phyloP scores from a whole-genome alignment of 2,113 vertebrate species.

The Bucco capensis region DNA sequence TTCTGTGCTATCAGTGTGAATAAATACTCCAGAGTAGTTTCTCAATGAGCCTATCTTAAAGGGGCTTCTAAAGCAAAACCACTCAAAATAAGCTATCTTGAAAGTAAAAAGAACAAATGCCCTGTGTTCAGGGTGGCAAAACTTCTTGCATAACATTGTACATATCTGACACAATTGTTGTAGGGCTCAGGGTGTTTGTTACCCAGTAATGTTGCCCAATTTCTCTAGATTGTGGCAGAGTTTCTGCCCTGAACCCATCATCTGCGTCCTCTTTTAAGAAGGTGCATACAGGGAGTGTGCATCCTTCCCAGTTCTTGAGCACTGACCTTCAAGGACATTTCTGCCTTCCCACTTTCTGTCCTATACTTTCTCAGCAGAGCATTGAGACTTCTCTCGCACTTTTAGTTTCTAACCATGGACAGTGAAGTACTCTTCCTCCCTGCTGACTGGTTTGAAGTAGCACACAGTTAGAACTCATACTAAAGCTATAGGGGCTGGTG shows the following conservation, averaged over 20 bases:
- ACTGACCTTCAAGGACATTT: neutral
- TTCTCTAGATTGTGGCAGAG: neutral
- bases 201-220: neutral
- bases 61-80: neutral
- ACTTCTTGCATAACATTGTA: neutral
- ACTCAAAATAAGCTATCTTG: neutral
- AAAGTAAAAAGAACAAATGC: neutral
- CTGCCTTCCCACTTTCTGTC: neutral
- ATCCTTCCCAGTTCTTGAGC: neutral
- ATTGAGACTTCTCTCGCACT: neutral
- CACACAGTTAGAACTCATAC: neutral
- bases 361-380: neutral
- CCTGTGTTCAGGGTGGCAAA: neutral
- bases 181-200: neutral
- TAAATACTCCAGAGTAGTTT: constrained; percentile 34
- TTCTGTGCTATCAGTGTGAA: constrained; percentile 11
- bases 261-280: neutral
- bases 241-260: neutral
- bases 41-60: constrained; percentile 18
- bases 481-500: neutral
- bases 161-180: rapidly evolving
- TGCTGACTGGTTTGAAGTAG: neutral
- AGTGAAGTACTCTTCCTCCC: neutral
- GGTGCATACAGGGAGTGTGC: neutral
- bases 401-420: neutral